A percentile compares a stretch with the other conserved stretches of the same genome.
Evolutionary conservation across 2,113 vertebrate genomes (phyloP).

Genomic region (Scomber japonicus): DNA sequence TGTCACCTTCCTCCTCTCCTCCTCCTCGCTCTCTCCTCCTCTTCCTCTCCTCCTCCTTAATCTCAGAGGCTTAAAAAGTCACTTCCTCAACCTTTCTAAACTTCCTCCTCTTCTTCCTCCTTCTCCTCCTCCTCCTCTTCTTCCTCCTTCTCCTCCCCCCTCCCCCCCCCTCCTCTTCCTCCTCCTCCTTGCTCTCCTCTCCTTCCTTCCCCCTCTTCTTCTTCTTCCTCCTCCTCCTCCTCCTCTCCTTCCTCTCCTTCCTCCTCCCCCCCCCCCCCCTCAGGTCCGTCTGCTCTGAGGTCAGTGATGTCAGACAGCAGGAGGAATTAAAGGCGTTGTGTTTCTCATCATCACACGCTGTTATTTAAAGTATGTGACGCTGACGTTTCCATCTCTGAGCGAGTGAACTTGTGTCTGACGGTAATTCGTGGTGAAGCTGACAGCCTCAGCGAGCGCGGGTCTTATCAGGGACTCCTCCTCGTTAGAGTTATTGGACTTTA

Average conservation of each 20-base stretch:
- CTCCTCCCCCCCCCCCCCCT: no score
- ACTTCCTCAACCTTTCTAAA: constrained; percentile 70
- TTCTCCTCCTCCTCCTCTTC: no score
- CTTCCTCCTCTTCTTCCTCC: no score
- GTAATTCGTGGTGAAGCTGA: constrained; percentile 32
- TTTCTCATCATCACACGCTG: constrained; percentile 85
- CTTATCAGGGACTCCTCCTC: constrained; percentile 57
- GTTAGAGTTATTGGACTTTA: constrained; percentile 78
- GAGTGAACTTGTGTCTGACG: constrained; percentile 45
- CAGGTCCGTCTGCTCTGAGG: constrained; percentile 87
- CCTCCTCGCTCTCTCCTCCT: no score
- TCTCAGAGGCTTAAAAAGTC: no score
- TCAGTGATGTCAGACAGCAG: constrained; percentile 88
- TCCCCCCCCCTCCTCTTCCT: constrained; percentile 39
- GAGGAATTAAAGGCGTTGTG: constrained; percentile 88
- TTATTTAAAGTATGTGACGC: constrained; percentile 7
- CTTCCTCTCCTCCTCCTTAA: no score
- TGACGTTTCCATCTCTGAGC: constrained; percentile 49
- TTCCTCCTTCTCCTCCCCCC: no score
- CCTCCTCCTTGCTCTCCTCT: no score
- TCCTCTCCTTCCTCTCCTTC: constrained; percentile 68
- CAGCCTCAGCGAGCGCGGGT: constrained; percentile 38
- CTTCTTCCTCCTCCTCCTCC: no score
- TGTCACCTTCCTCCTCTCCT: no score
- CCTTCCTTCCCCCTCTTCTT: no score